These are phyloP conservation scores for Romanogobio albipinnatus DNA, from an alignment of 2,113 vertebrate genomes.

Conservation along the genomic window DNA sequence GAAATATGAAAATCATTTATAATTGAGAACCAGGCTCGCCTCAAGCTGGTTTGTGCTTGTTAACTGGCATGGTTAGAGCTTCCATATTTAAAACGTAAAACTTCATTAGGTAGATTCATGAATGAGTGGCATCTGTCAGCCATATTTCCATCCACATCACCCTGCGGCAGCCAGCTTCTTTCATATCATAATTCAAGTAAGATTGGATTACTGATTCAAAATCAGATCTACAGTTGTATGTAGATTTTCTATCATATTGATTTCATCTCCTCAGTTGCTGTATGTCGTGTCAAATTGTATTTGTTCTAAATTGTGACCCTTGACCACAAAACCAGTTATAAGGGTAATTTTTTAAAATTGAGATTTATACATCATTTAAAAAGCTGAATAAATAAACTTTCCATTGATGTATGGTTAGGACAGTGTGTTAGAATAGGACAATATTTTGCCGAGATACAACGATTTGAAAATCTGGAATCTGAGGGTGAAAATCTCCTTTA, in stretches of 20 bases:
- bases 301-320: background rate
- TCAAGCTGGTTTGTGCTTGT: conserved; percentile 29
- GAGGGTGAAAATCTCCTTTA: too few species aligned
- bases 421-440: too few species aligned
- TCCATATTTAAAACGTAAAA: conserved; percentile 15
- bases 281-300: background rate
- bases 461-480: too few species aligned
- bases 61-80: conserved; percentile 28
- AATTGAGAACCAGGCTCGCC: conserved; percentile 69
- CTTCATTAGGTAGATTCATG: conserved; percentile 3
- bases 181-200: background rate
- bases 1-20: conserved; percentile 75
- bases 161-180: background rate
- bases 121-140: background rate
- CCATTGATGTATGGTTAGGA: background rate
- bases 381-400: background rate
- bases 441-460: too few species aligned
- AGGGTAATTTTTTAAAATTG: too few species aligned
- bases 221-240: background rate
- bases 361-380: too few species aligned
- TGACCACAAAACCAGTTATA: too few species aligned
- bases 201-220: background rate
- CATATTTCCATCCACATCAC: background rate
- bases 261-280: background rate
- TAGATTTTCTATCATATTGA: background rate